A percentile compares a stretch with the other conserved stretches of the same genome.
phyloP scores from a whole-genome alignment of 2,888 invertebrate species.

The Eilema griseolum region DNA sequence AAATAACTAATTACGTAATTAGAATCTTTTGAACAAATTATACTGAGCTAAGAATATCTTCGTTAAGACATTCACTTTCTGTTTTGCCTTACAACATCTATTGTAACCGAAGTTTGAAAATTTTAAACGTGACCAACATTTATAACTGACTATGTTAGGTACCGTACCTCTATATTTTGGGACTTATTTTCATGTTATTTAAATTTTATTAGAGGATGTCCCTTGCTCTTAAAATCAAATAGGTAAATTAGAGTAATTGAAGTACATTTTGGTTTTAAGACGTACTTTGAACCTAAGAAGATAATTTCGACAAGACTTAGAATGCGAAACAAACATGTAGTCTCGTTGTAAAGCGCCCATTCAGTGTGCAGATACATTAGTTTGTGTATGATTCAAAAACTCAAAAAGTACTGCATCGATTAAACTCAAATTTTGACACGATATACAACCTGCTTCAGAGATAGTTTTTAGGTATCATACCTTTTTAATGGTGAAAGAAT shows the following conservation, averaged over 20 bases:
- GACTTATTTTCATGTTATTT: background rate
- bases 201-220: background rate
- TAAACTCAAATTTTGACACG: too few species aligned
- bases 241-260: background rate
- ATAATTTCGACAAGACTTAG: too few species aligned
- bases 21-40: conserved; percentile 41
- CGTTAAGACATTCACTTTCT: conserved; percentile 54
- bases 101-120: conserved; percentile 57
- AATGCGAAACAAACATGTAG: too few species aligned
- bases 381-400: too few species aligned
- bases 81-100: conserved; percentile 52
- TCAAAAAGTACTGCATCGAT: too few species aligned
- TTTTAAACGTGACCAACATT: conserved; percentile 67
- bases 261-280: too few species aligned
- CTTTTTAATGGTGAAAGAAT: too few species aligned
- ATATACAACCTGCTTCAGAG: too few species aligned
- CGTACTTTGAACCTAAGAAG: too few species aligned
- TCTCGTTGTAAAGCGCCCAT: too few species aligned
- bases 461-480: too few species aligned
- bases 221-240: background rate
- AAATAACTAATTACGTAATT: conserved; percentile 40
- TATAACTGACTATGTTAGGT: conserved; percentile 26
- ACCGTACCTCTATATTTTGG: background rate
- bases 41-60: conserved; percentile 48
- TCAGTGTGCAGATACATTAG: too few species aligned